Percentiles rank a stretch among this genome's conserved stretches.
phyloP scores from a whole-genome alignment of 53 echinoderm and acorn worm genomes.

The Paelopatides confundens region DNA sequence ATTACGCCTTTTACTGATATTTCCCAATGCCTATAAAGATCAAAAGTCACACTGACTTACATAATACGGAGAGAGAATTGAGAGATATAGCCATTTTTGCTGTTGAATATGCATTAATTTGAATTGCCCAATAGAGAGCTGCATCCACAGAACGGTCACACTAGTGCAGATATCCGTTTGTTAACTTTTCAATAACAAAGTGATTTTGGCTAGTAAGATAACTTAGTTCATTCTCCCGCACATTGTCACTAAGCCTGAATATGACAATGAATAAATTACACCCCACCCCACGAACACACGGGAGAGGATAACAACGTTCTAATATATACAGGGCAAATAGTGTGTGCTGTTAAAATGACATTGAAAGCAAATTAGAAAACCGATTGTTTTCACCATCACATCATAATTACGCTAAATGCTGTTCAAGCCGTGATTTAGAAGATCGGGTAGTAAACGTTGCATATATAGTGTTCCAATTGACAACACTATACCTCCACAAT shows the following conservation, averaged over 20 bases:
- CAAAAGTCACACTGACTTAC: conserved; percentile 22
- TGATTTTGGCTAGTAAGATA: conserved; percentile 46
- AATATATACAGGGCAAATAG: too few relatives aligned
- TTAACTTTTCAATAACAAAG: conserved; percentile 31
- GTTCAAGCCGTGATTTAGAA: too few relatives aligned
- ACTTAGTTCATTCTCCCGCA: not conserved
- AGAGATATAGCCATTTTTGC: conserved; percentile 21
- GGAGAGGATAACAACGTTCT: too few relatives aligned
- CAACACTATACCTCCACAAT: too few relatives aligned
- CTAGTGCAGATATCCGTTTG: not conserved
- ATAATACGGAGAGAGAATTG: conserved; percentile 15
- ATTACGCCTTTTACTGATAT: not conserved
- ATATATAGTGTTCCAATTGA: too few relatives aligned
- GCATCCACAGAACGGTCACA: conserved; percentile 26
- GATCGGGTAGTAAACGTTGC: too few relatives aligned
- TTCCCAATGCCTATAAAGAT: not conserved
- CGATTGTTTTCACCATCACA: too few relatives aligned
- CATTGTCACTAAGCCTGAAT: not conserved
- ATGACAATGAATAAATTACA: too few relatives aligned
- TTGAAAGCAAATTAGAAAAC: too few relatives aligned
- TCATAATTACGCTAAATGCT: too few relatives aligned
- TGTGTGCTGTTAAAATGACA: too few relatives aligned
- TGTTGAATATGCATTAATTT: not conserved
- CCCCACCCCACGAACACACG: too few relatives aligned
- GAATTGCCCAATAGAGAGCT: not conserved